Base-by-base conservation (phyloP, 2,113 vertebrate genomes). In the Melozone crissalis region DNA sequence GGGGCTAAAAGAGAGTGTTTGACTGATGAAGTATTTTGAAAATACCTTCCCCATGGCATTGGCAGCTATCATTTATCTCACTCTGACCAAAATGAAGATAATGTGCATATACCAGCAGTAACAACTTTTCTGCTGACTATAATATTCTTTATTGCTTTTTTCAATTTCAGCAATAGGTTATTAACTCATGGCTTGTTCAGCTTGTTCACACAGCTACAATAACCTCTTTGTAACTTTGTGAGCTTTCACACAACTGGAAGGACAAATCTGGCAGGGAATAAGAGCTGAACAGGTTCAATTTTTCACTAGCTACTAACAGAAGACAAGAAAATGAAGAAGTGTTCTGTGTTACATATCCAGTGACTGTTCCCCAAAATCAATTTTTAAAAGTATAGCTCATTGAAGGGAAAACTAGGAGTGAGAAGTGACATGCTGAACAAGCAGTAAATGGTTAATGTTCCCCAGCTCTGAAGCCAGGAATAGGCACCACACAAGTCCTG, bases 41-140 rank as follows among this genome's bases (percentile, higher is more conserved):
- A 90, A 77, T 1, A 4, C 43, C 27, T 86, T 67, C 55, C 72
- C n/a, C n/a, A 5, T 14, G 57, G 15, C 51, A 63, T 35, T 81
- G 92, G 63, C 76, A 92, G 57, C 63, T 94, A 66, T 66, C 44
- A 66, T 90, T 83, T 80, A 22, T 86, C 57, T 94, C 52, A 15
- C 33, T 81, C 54, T 37, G 79, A 83, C 43, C 59, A 90, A 80
- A 39, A 77, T 58, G n/a, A 84, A 84, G 51, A 77, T 49, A 44
- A 66, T 49, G 17, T 51, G 47, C 58, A 35, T 20, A 63, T 23
- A 81, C 33, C 33, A 86, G 43, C 12, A 62, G 5, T 51, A 51
- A 93, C 54, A 90, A 71, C 46, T 63, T 30, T 80, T 69, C 59
- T 43, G 51, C 54, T 88, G 83, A 37, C 33, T 80, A 13, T 9